phyloP scores from a whole-genome alignment of 1,140 invertebrate species.

The Orchesella cincta region DNA sequence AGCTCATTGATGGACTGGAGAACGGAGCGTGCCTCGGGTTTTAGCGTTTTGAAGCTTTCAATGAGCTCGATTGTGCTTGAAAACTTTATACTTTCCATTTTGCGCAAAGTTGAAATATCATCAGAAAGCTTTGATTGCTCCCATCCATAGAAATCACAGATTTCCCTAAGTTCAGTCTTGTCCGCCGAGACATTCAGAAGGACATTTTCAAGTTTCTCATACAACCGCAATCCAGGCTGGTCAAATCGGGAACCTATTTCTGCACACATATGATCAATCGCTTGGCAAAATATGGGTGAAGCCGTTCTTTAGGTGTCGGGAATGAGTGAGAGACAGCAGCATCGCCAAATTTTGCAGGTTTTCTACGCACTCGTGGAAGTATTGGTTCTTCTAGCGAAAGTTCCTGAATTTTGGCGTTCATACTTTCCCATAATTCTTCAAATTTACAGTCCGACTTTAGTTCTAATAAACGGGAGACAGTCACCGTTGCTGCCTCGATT shows the following conservation, averaged over 20 bases:
- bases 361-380: neutral
- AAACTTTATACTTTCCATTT: neutral
- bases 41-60: neutral
- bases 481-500: neutral
- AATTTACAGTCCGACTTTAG: neutral
- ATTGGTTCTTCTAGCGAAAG: neutral
- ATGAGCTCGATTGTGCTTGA: neutral
- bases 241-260: neutral
- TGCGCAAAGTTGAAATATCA: neutral
- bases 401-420: neutral
- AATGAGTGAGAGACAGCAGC: neutral
- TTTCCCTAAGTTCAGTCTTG: neutral
- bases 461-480: neutral
- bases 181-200: neutral
- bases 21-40: neutral
- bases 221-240: neutral
- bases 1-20: neutral
- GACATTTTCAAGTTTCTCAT: neutral
- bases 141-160: neutral
- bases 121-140: neutral
- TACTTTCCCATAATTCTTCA: neutral
- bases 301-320: neutral
- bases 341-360: neutral
- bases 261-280: neutral
- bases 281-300: no score